A percentile compares a stretch with the other conserved stretches of the same genome.
phyloP scores from a whole-genome alignment of 2,113 vertebrate species.

The Panthera leo region DNA sequence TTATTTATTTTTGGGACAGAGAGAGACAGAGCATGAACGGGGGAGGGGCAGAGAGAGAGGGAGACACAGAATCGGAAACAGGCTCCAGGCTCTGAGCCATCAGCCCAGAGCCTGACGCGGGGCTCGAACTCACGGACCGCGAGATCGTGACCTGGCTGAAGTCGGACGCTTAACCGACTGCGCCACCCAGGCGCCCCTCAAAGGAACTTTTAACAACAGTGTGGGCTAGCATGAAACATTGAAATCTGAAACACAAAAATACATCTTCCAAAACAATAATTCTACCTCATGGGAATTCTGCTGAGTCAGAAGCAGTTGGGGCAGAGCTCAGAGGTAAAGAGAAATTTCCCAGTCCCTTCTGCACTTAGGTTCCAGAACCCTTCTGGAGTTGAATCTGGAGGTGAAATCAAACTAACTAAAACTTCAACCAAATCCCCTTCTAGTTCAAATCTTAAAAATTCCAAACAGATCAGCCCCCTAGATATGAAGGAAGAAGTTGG shows the following conservation, averaged over 20 bases:
- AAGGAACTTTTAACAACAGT: neutral
- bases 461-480: neutral
- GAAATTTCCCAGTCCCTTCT: neutral
- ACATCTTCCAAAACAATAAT: neutral
- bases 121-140: no score
- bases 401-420: constrained; percentile 20
- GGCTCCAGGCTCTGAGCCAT: no score
- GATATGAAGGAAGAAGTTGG: neutral
- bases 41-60: no score
- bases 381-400: neutral
- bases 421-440: neutral
- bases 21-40: no score
- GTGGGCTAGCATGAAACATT: neutral
- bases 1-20: no score
- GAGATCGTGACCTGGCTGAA: no score
- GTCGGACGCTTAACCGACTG: no score
- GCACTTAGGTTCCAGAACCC: neutral
- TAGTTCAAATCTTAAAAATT: neutral
- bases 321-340: neutral
- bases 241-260: constrained; percentile 40
- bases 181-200: neutral
- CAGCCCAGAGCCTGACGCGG: no score
- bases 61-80: no score
- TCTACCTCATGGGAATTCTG: neutral
- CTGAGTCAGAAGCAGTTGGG: neutral